Conservation (phyloP, 2,888 invertebrate genomes). For the Tridacna crocea region DNA sequence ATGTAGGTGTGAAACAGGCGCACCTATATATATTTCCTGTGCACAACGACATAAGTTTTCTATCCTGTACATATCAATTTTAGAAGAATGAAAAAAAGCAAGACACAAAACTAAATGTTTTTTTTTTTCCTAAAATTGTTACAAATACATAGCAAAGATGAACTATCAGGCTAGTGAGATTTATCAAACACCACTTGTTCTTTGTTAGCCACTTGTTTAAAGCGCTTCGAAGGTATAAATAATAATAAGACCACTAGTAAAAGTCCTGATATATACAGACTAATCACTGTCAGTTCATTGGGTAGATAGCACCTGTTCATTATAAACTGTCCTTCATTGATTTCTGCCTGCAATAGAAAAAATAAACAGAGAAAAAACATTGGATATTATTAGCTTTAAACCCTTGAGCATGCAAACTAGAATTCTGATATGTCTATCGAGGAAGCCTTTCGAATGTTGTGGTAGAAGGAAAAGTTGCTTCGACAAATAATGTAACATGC, state of each 20-base stretch:
- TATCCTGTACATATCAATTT: too few relatives aligned
- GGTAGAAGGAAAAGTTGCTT: not conserved
- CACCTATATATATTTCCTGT: too few relatives aligned
- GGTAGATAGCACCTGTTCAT: slow-evolving; percentile 93
- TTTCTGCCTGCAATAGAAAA: slow-evolving; percentile 88
- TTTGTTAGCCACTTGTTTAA: not conserved
- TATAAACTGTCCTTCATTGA: slow-evolving; percentile 90
- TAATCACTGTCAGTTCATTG: slow-evolving; percentile 90
- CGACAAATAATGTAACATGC: too few relatives aligned
- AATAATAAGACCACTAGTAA: slow-evolving; percentile 64
- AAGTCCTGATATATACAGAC: slow-evolving; percentile 86
- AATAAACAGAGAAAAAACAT: too few relatives aligned
- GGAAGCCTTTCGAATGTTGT: not conserved
- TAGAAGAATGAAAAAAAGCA: too few relatives aligned
- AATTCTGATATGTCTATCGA: not conserved
- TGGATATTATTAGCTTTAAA: not conserved
- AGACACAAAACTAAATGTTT: too few relatives aligned
- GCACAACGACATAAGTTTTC: too few relatives aligned
- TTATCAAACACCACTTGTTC: not conserved
- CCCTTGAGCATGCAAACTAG: too few relatives aligned
- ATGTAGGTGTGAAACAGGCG: too few relatives aligned
- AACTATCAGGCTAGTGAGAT: not conserved
- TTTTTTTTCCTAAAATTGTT: too few relatives aligned
- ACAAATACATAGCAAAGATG: too few relatives aligned
- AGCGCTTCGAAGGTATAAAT: slow-evolving; percentile 39